Conservation (phyloP, 2,113 vertebrate species). For the Protobothrops flavoviridis region DNA sequence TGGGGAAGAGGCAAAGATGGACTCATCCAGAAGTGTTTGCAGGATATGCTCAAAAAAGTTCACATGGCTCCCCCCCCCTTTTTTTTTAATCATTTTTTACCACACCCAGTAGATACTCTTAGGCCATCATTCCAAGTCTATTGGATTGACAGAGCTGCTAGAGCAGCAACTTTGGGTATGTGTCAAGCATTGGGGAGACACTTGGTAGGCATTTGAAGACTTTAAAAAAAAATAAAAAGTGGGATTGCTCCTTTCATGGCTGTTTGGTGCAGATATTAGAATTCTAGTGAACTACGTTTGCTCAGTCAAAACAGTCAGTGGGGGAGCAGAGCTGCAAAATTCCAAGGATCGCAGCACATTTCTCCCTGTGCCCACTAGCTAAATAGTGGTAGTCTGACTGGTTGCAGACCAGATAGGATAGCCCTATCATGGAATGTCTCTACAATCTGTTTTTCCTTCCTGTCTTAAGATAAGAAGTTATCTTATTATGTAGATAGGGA, state of each 20-base stretch:
- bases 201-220: not conserved
- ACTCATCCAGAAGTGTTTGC: not conserved
- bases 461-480: not conserved
- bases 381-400: not conserved
- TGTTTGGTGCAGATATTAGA: not conserved
- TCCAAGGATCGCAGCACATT: not conserved
- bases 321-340: not conserved
- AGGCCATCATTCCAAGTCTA: not conserved
- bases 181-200: not conserved
- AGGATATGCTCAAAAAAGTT: not conserved
- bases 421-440: not conserved
- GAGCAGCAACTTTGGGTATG: not conserved
- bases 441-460: not conserved
- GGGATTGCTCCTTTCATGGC: not conserved
- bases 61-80: not conserved
- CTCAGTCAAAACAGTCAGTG: not conserved
- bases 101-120: not conserved
- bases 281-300: not conserved
- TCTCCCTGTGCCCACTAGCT: not conserved
- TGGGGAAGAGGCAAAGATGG: not conserved
- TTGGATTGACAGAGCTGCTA: not conserved
- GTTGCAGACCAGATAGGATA: not conserved
- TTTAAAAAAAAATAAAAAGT: not conserved
- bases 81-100: not conserved
- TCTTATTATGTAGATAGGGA: not conserved